These are phyloP conservation scores for Dione vanillae DNA, from an alignment of 2,888 invertebrate genomes.

Conservation along the genomic window DNA sequence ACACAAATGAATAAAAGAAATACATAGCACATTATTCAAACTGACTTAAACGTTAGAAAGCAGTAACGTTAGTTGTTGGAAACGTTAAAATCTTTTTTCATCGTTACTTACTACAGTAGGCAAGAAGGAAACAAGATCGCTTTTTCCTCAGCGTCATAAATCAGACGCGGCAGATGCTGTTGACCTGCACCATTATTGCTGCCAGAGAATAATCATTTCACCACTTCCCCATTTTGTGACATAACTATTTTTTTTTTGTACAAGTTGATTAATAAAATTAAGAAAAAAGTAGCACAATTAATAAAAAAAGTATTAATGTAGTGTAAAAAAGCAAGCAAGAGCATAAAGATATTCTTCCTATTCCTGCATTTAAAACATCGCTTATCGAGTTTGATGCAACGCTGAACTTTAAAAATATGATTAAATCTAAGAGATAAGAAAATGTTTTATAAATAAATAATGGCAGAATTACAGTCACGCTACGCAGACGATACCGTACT, in stretches of 20 bases:
- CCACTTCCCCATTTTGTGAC: slow-evolving; percentile 26
- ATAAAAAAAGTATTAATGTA: too few species aligned
- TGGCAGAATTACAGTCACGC: too few species aligned
- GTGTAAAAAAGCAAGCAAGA: too few species aligned
- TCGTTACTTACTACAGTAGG: slow-evolving; percentile 56
- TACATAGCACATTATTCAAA: neutral
- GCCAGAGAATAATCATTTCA: slow-evolving; percentile 31
- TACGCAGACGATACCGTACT: too few species aligned
- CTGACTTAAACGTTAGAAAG: slow-evolving; percentile 1
- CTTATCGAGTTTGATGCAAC: too few species aligned
- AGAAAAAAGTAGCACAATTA: too few species aligned
- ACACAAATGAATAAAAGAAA: neutral
- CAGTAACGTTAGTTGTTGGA: slow-evolving; percentile 8
- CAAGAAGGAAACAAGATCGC: slow-evolving; percentile 56
- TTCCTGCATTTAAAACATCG: too few species aligned
- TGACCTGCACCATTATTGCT: slow-evolving; percentile 59
- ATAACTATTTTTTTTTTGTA: slow-evolving; percentile 43
- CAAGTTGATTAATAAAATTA: too few species aligned
- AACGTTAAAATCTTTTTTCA: slow-evolving; percentile 67
- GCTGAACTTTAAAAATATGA: too few species aligned
- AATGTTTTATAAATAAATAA: too few species aligned
- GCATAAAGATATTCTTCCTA: too few species aligned
- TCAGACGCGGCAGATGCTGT: slow-evolving; percentile 78
- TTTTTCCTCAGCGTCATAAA: slow-evolving; percentile 76
- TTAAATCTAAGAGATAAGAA: too few species aligned